Evolutionary conservation across 2,888 invertebrate species (phyloP), one percentile per base, ranked within the genome.

Genomic region (Shargacucullia verbasci): DNA sequence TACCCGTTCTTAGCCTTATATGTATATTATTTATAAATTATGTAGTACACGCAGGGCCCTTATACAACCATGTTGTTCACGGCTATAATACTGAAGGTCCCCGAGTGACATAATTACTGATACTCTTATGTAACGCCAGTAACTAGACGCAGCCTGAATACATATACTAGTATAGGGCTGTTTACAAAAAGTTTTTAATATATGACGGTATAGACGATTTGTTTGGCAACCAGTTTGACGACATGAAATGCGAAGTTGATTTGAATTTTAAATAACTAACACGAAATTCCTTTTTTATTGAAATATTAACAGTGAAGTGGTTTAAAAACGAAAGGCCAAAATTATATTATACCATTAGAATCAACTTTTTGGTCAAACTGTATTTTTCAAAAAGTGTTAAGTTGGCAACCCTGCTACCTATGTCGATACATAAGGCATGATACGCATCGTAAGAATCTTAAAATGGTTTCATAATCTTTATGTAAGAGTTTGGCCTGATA

Each of bases 141-240:
- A 59, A 49, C 38, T 52, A 41, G 43, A 79, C 77, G 73, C 71
- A 66, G 49, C 71, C 76, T 78, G 83, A 82, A 83, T 83, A 78
- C 72, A 76, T 72, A 31, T 27, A 33, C 10, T 52, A 7, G 9
- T 1, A 29, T 48, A 66, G 56, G 65, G 61, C 13, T 66, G 61
- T 10, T 14, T 14, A n/a, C 5, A 5, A 2, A 0, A 6, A 39
- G 20, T n/a, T 38, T 38, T 33, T 35, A 9, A 37, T 7, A 33
- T n/a, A 20, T 20, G 20, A 20, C 20, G 20, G 20, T 20, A 3
- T 3, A 20, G 2, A 20, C 4, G 20, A 20, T 20, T 20, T 20
- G 20, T 20, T n/a, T 20, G 20, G 20, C 20, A 20, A 20, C 20
- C 20, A 4, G 20, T 20, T 20, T 20, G 20, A 20, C 20, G 20